Conservation (phyloP, 2,888 invertebrate genomes). For the Nomada goodeniana region DNA sequence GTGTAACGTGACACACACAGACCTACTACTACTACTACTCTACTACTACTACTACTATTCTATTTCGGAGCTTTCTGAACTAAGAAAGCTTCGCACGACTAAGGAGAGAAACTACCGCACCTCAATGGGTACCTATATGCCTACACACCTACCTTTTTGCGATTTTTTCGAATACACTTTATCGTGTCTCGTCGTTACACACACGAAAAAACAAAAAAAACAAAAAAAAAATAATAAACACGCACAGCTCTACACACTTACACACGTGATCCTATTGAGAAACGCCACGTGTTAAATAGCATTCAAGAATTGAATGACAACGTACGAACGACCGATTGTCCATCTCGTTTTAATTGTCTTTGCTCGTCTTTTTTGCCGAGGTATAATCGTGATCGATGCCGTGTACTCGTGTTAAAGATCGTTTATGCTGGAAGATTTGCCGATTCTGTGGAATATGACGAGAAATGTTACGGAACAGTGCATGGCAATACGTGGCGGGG, state of each 20-base stretch:
- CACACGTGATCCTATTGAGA: background rate
- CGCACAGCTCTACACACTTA: background rate
- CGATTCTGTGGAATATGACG: background rate
- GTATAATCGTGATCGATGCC: background rate
- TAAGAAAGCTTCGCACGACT: constrained; percentile 81
- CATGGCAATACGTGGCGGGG: background rate
- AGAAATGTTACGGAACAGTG: constrained; percentile 2
- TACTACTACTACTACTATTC: constrained; percentile 57
- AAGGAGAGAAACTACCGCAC: constrained; percentile 83
- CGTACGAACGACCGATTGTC: constrained; percentile 41
- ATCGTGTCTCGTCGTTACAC: constrained; percentile 14
- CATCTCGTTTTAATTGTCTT: constrained; percentile 3
- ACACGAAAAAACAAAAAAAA: background rate
- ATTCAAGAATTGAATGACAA: constrained; percentile 1
- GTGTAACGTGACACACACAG: constrained; percentile 78
- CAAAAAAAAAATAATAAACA: background rate
- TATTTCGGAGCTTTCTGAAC: constrained; percentile 81
- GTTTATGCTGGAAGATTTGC: background rate
- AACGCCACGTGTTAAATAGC: background rate
- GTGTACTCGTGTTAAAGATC: background rate
- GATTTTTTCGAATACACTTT: constrained; percentile 66
- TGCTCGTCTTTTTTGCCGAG: background rate
- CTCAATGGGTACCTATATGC: constrained; percentile 83
- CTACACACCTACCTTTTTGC: constrained; percentile 80
- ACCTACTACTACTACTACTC: constrained; percentile 51